These are phyloP conservation scores for Pseudomugil gertrudae DNA, from an alignment of 2,797 vertebrate genomes.

Conservation along the genomic window DNA sequence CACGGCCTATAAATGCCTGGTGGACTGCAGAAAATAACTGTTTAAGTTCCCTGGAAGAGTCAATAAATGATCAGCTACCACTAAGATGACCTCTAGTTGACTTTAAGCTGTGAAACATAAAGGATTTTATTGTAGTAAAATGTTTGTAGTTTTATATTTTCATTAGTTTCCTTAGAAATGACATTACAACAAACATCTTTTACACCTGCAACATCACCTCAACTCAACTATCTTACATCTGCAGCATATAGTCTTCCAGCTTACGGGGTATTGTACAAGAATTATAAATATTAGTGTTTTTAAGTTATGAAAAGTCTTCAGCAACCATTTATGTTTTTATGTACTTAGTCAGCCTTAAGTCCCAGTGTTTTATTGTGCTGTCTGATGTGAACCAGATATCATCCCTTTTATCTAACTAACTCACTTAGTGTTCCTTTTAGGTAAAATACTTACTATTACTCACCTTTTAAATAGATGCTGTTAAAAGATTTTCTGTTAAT, in stretches of 20 bases:
- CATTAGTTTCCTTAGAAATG: neutral
- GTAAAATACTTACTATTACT: slow-evolving; percentile 19
- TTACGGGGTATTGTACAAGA: neutral
- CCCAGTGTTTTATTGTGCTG: slow-evolving; percentile 31
- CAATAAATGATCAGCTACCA: slow-evolving; percentile 47
- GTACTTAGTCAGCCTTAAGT: slow-evolving; percentile 16
- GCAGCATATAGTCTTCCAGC: neutral
- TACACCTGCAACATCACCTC: neutral
- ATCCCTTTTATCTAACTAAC: slow-evolving; percentile 35
- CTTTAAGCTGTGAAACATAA: neutral
- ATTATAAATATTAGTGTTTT: neutral
- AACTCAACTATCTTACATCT: neutral
- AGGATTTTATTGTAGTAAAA: too few species aligned
- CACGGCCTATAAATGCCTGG: neutral
- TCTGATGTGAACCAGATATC: slow-evolving; percentile 46
- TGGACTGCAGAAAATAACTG: slow-evolving; percentile 20
- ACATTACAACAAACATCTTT: neutral
- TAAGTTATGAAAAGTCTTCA: neutral
- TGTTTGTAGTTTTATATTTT: neutral
- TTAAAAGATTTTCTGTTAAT: slow-evolving; percentile 16
- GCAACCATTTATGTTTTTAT: slow-evolving; percentile 4
- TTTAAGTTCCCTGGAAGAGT: slow-evolving; percentile 33
- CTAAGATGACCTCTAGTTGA: slow-evolving; percentile 11
- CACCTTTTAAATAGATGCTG: slow-evolving; percentile 14
- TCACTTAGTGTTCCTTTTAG: slow-evolving; percentile 32